These are phyloP conservation scores for Drosophila mojavensis DNA, from an alignment of 1,140 invertebrate genomes.

Conservation along the genomic window DNA sequence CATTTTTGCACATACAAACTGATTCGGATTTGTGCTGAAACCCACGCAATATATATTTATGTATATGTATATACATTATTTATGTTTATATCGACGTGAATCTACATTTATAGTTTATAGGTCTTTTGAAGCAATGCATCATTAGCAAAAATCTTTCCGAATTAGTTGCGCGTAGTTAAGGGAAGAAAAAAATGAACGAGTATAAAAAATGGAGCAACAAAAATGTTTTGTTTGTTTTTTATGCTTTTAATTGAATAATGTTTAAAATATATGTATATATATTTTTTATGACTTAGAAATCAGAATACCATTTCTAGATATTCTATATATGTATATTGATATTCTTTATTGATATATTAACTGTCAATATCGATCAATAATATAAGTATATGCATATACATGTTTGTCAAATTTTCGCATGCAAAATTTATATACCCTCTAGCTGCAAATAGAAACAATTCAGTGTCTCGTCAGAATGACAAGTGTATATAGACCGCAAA, in stretches of 20 bases:
- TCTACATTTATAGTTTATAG: neutral
- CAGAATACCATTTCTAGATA: too few species aligned
- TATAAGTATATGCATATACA: too few species aligned
- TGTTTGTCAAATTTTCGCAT: too few species aligned
- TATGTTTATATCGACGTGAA: constrained; percentile 1
- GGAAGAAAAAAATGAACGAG: neutral
- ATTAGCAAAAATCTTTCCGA: constrained; percentile 51
- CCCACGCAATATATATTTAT: neutral
- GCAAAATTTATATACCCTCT: neutral
- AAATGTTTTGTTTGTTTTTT: neutral
- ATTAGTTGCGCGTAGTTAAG: constrained; percentile 59
- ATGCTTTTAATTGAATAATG: too few species aligned
- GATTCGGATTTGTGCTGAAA: neutral
- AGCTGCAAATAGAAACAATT: neutral
- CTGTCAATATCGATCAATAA: too few species aligned
- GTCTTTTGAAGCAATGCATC: constrained; percentile 42
- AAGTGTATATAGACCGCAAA: constrained; percentile 17
- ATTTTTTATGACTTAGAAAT: too few species aligned
- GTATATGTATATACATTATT: neutral
- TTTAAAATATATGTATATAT: too few species aligned
- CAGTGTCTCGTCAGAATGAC: constrained; percentile 16
- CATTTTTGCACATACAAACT: too few species aligned
- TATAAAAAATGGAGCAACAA: neutral
- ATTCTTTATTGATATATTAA: neutral
- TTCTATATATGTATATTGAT: too few species aligned